phyloP scores from a whole-genome alignment of 1,140 invertebrate genomes.

The Neocloeon triangulifer region DNA sequence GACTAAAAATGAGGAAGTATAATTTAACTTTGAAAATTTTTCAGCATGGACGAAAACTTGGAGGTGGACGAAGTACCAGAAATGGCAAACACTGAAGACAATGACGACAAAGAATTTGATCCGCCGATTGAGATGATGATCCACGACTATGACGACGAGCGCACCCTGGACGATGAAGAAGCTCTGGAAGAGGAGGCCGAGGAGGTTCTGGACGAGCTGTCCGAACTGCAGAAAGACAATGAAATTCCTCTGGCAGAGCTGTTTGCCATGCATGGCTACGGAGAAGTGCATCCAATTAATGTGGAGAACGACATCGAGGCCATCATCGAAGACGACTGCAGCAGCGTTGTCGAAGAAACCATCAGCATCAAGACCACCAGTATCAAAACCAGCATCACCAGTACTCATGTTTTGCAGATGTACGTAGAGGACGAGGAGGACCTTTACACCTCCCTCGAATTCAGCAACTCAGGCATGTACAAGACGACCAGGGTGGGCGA shows the following conservation, averaged over 20 bases:
- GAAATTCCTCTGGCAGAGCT: slow-evolving; percentile 90
- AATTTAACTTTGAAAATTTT: too few species aligned
- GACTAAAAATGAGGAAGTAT: too few species aligned
- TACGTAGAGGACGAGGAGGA: slow-evolving; percentile 20
- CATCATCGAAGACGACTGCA: slow-evolving; percentile 12
- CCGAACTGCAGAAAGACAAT: slow-evolving; percentile 58
- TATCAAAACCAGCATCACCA: slow-evolving; percentile 11
- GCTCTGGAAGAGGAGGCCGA: slow-evolving; percentile 69
- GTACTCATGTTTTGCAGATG: slow-evolving; percentile 20
- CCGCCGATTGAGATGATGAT: slow-evolving; percentile 72
- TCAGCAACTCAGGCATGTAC: not conserved
- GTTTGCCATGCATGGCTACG: slow-evolving; percentile 65
- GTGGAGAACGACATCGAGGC: not conserved
- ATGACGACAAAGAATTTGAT: slow-evolving; percentile 35
- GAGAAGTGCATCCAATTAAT: slow-evolving; percentile 14
- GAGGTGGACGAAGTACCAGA: too few species aligned
- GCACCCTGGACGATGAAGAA: slow-evolving; percentile 89
- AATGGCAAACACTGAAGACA: too few species aligned
- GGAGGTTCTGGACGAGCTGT: slow-evolving; percentile 68
- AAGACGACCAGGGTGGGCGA: slow-evolving; percentile 86
- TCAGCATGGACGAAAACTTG: too few species aligned
- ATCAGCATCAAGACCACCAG: slow-evolving; percentile 11
- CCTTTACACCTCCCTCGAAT: not conserved
- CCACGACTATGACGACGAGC: slow-evolving; percentile 91
- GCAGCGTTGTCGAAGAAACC: slow-evolving; percentile 17